Evolutionary conservation across 2,797 vertebrate species (phyloP).

Genomic region (Gadopsis marmoratus): DNA sequence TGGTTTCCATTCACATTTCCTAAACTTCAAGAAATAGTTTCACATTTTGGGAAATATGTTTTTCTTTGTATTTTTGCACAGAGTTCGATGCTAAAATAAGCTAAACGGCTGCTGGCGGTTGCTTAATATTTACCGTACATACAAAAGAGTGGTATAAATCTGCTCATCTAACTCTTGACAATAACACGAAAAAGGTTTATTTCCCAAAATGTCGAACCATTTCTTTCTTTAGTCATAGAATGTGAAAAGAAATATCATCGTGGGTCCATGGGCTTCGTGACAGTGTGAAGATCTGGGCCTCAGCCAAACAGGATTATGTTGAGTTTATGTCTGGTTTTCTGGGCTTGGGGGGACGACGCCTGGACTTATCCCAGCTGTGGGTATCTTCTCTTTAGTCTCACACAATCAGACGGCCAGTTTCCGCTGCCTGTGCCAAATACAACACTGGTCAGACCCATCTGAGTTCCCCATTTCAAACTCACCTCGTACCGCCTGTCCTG

Average conservation of each 20-base stretch:
- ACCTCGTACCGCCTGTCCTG: conserved; percentile 25
- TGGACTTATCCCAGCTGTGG: conserved; percentile 65
- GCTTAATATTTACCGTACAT: neutral
- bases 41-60: neutral
- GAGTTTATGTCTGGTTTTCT: conserved; percentile 75
- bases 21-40: neutral
- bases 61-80: neutral
- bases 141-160: no score
- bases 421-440: conserved; percentile 66
- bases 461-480: conserved; percentile 35
- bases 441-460: conserved; percentile 60
- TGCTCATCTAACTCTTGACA: no score
- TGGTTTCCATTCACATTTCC: neutral
- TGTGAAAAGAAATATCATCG: neutral
- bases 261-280: neutral
- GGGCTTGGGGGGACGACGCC: conserved; percentile 27
- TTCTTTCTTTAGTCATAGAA: neutral
- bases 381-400: conserved; percentile 56
- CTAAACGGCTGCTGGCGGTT: no score
- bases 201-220: no score
- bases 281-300: conserved; percentile 31
- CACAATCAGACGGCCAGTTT: conserved; percentile 65
- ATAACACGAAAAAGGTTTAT: no score
- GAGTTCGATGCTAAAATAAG: neutral
- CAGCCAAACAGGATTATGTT: conserved; percentile 62